phyloP scores from a whole-genome alignment of 2,113 vertebrate genomes.

The Vidua macroura region DNA sequence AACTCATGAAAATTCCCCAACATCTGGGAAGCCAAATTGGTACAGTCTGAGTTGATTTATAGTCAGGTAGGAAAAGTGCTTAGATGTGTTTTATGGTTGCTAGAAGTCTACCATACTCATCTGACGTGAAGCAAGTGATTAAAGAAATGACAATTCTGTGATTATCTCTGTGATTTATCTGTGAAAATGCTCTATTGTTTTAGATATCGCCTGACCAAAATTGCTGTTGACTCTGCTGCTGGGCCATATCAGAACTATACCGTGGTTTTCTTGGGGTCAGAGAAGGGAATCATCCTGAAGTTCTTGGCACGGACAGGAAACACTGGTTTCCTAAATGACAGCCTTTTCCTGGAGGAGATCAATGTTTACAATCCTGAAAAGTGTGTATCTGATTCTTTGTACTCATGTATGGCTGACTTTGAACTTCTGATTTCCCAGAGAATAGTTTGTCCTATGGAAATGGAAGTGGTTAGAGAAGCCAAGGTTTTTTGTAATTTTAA shows the following conservation, averaged over 20 bases:
- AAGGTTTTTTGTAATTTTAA: not conserved
- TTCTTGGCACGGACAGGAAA: conserved; percentile 91
- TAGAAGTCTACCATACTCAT: conserved; percentile 5
- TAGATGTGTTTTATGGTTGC: not conserved
- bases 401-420: not conserved
- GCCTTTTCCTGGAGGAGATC: conserved; percentile 97
- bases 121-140: conserved; percentile 14
- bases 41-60: not conserved
- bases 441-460: not conserved
- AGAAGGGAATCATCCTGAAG: conserved; percentile 96
- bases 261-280: conserved; percentile 95
- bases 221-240: conserved; percentile 89
- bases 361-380: conserved; percentile 95
- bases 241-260: conserved; percentile 92
- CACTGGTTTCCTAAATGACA: conserved; percentile 91
- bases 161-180: not conserved
- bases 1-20: not conserved
- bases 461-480: not conserved
- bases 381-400: conserved; percentile 76
- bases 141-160: not conserved
- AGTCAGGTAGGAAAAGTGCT: not conserved
- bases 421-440: conserved; percentile 10
- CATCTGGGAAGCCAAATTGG: not conserved
- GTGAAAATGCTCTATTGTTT: conserved; percentile 36
- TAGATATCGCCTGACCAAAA: conserved; percentile 96